A percentile compares a stretch with the other conserved stretches of the same genome.
Evolutionary conservation across 2,888 invertebrate species (phyloP).

Genomic region (Lycia hirtaria): DNA sequence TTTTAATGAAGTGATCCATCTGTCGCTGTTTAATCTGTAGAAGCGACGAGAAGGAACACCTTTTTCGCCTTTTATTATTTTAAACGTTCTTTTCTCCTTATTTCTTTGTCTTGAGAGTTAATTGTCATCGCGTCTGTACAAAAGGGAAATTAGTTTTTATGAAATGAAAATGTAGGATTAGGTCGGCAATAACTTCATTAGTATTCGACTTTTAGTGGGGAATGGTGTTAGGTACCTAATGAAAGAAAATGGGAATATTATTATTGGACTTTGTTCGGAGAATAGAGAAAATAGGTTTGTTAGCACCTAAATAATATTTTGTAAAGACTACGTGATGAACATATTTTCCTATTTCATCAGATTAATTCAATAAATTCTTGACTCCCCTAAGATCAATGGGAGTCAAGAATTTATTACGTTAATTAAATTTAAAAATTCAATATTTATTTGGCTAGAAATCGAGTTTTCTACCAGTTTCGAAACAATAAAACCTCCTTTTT

Average conservation of each 20-base stretch:
- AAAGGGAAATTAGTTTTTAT: slow-evolving; percentile 25
- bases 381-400: too few relatives aligned
- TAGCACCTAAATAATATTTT: neutral
- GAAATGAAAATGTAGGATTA: slow-evolving; percentile 20
- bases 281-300: neutral
- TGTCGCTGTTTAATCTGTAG: neutral
- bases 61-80: slow-evolving; percentile 18
- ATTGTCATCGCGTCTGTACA: slow-evolving; percentile 23
- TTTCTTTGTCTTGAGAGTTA: slow-evolving; percentile 19
- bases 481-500: too few relatives aligned
- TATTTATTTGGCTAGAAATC: too few relatives aligned
- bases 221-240: slow-evolving; percentile 9
- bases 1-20: neutral
- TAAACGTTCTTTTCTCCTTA: slow-evolving; percentile 11
- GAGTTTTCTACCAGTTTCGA: too few relatives aligned
- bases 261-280: slow-evolving; percentile 3
- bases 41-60: slow-evolving; percentile 4
- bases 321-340: neutral
- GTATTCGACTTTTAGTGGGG: slow-evolving; percentile 14
- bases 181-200: slow-evolving; percentile 16
- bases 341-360: neutral
- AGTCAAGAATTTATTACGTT: too few relatives aligned
- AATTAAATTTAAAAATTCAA: too few relatives aligned
- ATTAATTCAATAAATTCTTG: too few relatives aligned
- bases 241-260: slow-evolving; percentile 8